Evolutionary conservation across 1,140 invertebrate genomes (phyloP).

Genomic region (Dendrolimus kikuchii): DNA sequence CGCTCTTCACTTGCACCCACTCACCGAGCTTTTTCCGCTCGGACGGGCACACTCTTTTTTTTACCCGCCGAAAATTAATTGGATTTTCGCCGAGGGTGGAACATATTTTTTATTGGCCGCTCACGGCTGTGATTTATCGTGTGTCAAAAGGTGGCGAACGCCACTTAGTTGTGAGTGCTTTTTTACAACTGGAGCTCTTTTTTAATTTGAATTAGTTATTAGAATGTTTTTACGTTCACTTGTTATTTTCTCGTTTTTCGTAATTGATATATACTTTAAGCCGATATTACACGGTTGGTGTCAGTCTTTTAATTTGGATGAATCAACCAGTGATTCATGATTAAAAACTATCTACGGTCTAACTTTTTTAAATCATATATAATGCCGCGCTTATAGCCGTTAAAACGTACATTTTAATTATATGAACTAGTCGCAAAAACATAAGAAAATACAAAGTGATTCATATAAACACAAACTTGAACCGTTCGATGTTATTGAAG

Average conservation of each 20-base stretch:
- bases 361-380: too few relatives aligned
- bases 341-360: too few relatives aligned
- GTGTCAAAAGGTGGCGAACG: conserved; percentile 67
- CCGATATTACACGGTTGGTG: neutral
- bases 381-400: too few relatives aligned
- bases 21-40: conserved; percentile 45
- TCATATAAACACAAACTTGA: too few relatives aligned
- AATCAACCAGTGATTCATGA: too few relatives aligned
- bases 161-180: conserved; percentile 60
- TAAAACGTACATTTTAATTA: too few relatives aligned
- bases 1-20: conserved; percentile 18
- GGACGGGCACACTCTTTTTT: conserved; percentile 55
- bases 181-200: conserved; percentile 40
- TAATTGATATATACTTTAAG: too few relatives aligned
- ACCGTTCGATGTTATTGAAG: too few relatives aligned
- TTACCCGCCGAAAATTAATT: conserved; percentile 69
- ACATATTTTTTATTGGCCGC: conserved; percentile 70
- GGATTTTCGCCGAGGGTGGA: conserved; percentile 68
- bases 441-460: too few relatives aligned
- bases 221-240: conserved; percentile 9
- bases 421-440: too few relatives aligned
- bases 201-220: conserved; percentile 27
- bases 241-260: neutral
- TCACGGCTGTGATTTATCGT: conserved; percentile 67
- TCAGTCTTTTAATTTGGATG: too few relatives aligned